phyloP scores from a whole-genome alignment of 2,113 vertebrate genomes.

The Arothron firmamentum region DNA sequence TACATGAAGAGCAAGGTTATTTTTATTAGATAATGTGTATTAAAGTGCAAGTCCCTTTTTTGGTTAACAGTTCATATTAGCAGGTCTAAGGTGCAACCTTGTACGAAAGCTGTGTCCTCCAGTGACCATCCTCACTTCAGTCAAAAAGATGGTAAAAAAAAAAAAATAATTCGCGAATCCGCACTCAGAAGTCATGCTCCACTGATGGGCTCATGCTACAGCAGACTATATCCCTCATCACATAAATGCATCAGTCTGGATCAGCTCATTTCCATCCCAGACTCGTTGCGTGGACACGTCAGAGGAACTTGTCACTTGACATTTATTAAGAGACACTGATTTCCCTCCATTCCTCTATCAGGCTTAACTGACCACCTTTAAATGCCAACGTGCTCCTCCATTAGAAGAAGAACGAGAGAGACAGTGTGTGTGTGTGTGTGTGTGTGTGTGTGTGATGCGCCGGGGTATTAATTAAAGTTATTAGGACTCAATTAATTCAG shows the following conservation, averaged over 20 bases:
- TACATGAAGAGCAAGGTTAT: too few relatives aligned
- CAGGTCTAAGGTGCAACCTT: constrained; percentile 28
- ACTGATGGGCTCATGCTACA: constrained; percentile 26
- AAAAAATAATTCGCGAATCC: constrained; percentile 28
- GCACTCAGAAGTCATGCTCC: constrained; percentile 30
- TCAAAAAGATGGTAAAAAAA: constrained; percentile 16
- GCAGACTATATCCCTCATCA: constrained; percentile 28
- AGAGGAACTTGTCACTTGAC: constrained; percentile 71
- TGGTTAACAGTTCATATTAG: background rate
- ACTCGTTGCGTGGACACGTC: constrained; percentile 53
- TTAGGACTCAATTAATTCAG: background rate
- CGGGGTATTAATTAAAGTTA: constrained; percentile 31
- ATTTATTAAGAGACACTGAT: constrained; percentile 66
- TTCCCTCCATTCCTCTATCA: constrained; percentile 49
- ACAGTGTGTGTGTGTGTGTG: constrained; percentile 1
- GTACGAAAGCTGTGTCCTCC: constrained; percentile 1
- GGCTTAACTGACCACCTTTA: constrained; percentile 65
- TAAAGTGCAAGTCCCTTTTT: too few relatives aligned
- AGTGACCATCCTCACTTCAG: background rate
- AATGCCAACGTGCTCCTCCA: constrained; percentile 59
- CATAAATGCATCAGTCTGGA: constrained; percentile 34
- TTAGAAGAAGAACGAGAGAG: constrained; percentile 59
- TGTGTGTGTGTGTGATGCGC: constrained; percentile 25
- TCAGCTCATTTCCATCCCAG: constrained; percentile 51
- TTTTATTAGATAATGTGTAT: too few relatives aligned